Evolutionary conservation across 1,140 invertebrate species (phyloP).

Genomic region (Brachionus calyciflorus): DNA sequence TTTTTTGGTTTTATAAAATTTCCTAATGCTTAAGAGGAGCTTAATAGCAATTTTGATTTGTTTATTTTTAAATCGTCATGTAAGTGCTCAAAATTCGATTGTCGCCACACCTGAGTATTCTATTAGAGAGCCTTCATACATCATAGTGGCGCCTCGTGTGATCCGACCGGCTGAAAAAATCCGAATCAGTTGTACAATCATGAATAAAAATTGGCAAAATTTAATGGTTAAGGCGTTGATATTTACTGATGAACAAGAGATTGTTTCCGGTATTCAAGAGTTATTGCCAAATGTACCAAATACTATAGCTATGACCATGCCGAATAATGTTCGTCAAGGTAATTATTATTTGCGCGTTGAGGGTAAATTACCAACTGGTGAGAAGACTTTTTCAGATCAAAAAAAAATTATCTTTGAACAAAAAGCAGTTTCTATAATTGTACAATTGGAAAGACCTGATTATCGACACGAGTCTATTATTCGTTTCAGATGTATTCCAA

Average conservation of each 20-base stretch:
- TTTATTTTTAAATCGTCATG: neutral
- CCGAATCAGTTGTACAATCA: conserved; percentile 12
- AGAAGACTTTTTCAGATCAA: conserved; percentile 57
- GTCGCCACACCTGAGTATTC: neutral
- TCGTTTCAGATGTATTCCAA: conserved; percentile 73
- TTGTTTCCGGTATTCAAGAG: conserved; percentile 13
- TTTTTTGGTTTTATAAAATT: no score
- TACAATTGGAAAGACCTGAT: conserved; percentile 88
- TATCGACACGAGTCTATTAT: conserved; percentile 85
- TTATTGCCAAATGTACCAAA: conserved; percentile 10
- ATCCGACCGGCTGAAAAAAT: conserved; percentile 40
- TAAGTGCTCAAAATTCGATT: neutral
- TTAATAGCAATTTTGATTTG: neutral
- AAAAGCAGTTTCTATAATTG: conserved; percentile 72
- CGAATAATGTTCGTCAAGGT: conserved; percentile 63
- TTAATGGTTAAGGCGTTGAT: conserved; percentile 45
- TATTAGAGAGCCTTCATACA: conserved; percentile 35
- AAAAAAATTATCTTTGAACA: conserved; percentile 55
- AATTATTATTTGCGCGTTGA: conserved; percentile 81
- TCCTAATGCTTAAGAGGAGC: neutral
- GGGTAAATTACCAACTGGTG: conserved; percentile 64
- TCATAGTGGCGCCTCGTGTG: conserved; percentile 14
- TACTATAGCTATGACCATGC: conserved; percentile 50
- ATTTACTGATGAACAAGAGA: conserved; percentile 27
- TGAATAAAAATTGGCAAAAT: conserved; percentile 31